Evolutionary conservation across 2,113 vertebrate genomes (phyloP).

Genomic region (Heptranchias perlo): DNA sequence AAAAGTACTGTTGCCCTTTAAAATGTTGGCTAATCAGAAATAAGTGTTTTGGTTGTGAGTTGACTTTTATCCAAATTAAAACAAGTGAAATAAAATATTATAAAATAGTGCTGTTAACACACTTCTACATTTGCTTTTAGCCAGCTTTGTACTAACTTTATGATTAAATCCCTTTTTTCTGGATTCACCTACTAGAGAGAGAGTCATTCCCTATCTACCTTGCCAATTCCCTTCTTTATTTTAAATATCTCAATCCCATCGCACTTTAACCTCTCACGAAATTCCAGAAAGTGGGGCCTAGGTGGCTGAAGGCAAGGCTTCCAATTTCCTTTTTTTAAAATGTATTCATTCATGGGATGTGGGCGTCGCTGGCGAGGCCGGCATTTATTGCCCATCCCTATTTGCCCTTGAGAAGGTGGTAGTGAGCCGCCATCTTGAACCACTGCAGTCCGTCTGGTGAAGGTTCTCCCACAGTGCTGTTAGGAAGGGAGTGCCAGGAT

Average conservation of each 20-base stretch:
- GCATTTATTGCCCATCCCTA: no score
- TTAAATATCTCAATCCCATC: neutral
- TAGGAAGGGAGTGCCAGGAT: no score
- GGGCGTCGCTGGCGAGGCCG: no score
- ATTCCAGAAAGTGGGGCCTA: neutral
- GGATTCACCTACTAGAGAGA: neutral
- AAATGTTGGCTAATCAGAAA: neutral
- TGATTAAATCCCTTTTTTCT: neutral
- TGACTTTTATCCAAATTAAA: neutral
- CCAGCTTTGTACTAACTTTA: neutral
- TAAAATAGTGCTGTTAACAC: neutral
- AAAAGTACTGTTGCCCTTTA: neutral
- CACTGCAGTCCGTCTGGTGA: no score
- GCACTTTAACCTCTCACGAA: neutral
- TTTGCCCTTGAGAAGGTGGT: no score
- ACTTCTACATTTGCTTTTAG: neutral
- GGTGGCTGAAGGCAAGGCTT: neutral
- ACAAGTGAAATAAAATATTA: neutral
- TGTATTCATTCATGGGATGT: no score
- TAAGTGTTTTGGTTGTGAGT: neutral
- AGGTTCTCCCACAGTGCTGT: no score
- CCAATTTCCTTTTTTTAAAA: no score
- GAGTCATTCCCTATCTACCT: neutral
- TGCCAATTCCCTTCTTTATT: neutral
- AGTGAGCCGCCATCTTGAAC: no score